Conservation (phyloP, 2,113 vertebrate species). For the Mustelus asterias region DNA sequence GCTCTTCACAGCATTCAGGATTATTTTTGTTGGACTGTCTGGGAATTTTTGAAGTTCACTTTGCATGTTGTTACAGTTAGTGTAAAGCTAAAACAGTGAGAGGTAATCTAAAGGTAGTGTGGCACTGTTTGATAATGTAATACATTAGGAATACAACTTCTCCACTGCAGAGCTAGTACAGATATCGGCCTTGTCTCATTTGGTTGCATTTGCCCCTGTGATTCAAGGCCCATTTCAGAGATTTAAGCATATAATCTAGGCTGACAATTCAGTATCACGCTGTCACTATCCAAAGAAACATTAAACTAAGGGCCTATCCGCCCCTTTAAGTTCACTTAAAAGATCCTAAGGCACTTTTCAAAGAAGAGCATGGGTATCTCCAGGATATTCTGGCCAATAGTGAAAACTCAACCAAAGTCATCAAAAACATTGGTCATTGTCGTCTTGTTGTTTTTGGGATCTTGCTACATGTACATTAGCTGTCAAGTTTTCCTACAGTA, state of each 20-base stretch:
- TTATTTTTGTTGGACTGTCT: too few species aligned
- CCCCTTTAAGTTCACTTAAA: neutral
- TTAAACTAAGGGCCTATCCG: neutral
- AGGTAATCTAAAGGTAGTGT: too few species aligned
- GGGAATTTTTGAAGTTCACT: too few species aligned
- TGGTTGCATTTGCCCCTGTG: neutral
- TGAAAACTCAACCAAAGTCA: neutral
- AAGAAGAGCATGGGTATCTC: neutral
- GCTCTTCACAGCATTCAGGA: too few species aligned
- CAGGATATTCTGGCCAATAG: neutral
- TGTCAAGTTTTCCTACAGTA: neutral
- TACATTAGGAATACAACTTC: neutral
- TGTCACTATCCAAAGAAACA: neutral
- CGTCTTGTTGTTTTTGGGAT: neutral
- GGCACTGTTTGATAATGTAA: too few species aligned
- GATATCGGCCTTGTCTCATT: neutral
- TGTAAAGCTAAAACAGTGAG: too few species aligned
- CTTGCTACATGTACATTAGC: neutral
- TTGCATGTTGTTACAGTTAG: too few species aligned
- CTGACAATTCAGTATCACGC: too few species aligned
- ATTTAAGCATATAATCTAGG: neutral
- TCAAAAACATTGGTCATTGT: neutral
- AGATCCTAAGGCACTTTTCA: neutral
- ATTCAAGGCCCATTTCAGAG: neutral
- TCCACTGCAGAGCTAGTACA: neutral